Evolutionary conservation across 1,140 invertebrate species (phyloP).

Genomic region (Stenopsyche tienmushanensis): DNA sequence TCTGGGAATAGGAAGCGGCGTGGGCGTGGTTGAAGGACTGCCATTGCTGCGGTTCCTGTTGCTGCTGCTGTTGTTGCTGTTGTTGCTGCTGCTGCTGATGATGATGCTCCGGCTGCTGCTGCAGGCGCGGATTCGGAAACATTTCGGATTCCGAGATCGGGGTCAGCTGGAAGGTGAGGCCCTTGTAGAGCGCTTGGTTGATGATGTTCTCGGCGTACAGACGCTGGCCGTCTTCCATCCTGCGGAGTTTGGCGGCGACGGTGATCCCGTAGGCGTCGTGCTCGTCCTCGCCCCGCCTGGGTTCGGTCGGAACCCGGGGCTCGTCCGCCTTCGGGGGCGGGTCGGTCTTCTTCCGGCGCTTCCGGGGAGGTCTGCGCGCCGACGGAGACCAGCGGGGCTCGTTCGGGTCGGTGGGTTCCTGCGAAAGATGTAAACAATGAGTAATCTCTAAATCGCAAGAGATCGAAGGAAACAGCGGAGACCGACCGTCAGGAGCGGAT

Average conservation of each 20-base stretch:
- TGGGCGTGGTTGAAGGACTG: slow-evolving; percentile 6
- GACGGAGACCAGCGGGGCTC: slow-evolving; percentile 28
- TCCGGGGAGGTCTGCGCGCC: slow-evolving; percentile 31
- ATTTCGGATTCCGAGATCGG: slow-evolving; percentile 23
- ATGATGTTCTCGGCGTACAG: slow-evolving; percentile 40
- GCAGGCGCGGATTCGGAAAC: slow-evolving; percentile 1
- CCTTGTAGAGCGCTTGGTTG: slow-evolving; percentile 36
- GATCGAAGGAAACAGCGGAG: too few relatives aligned
- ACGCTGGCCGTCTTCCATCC: slow-evolving; percentile 42
- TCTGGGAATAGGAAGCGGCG: slow-evolving; percentile 3
- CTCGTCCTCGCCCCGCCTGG: slow-evolving; percentile 31
- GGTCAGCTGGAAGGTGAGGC: slow-evolving; percentile 33
- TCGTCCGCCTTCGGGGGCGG: background rate
- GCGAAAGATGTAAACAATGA: too few relatives aligned
- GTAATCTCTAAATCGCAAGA: too few relatives aligned
- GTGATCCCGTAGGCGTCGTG: slow-evolving; percentile 40
- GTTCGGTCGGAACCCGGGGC: background rate
- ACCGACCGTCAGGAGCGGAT: too few relatives aligned
- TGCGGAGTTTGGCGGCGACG: slow-evolving; percentile 41
- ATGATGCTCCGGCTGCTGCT: slow-evolving; percentile 1
- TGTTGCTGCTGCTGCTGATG: slow-evolving; percentile 12
- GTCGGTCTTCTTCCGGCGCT: slow-evolving; percentile 18
- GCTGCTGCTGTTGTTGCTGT: slow-evolving; percentile 12
- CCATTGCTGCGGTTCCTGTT: slow-evolving; percentile 10
- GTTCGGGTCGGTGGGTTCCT: background rate